Evolutionary conservation across 1,140 invertebrate genomes (phyloP), one percentile per base, ranked within the genome.

Genomic region (Diabrotica virgifera): DNA sequence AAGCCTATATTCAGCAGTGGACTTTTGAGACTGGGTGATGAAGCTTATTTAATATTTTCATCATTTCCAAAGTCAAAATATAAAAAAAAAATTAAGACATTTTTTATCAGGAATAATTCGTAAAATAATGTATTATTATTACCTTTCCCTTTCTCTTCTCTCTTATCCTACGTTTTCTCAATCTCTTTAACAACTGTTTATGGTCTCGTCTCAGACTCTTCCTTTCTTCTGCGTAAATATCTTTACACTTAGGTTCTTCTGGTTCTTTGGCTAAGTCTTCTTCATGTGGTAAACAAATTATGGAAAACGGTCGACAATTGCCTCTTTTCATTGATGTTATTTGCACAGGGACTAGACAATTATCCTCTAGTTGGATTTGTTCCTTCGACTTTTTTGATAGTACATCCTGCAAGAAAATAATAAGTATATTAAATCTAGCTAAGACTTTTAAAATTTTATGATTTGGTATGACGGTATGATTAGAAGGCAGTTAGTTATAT

Each of bases 261-360:
- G 85, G 81, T 59, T 77, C 84, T 65, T 74, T 83, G 56, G 74
- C 82, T 65, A 87, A 66, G 76, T 93, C 90, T 52, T 75, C 75
- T 5, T 66, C 10, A 40, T 70, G 79, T 58, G 90, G 90, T 65
- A 88, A 64, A 76, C 86, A 90, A 71, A 90, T 90, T 37, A 87
- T 70, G 3, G 87, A 82, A 78, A 87, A 85, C 60, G 82, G 74
- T 51, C 76, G 79, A 0, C 83, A 76, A 62, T 74, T 74, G 8
- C 84, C 85, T 66, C 81, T 84, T 10, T 77, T 74, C 9, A 76
- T 38, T 40, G 83, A 72, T 3, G 75, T 76, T 36, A 88, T 36
- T 71, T 80, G 81, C 0, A 89, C 77, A 37, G 83, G 82, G 10
- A 89, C 75, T 57, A 89, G 76, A 66, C 78, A 84, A 65, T 81